phyloP scores from a whole-genome alignment of 2,797 vertebrate species.

The Pseudocheirus occidentalis region DNA sequence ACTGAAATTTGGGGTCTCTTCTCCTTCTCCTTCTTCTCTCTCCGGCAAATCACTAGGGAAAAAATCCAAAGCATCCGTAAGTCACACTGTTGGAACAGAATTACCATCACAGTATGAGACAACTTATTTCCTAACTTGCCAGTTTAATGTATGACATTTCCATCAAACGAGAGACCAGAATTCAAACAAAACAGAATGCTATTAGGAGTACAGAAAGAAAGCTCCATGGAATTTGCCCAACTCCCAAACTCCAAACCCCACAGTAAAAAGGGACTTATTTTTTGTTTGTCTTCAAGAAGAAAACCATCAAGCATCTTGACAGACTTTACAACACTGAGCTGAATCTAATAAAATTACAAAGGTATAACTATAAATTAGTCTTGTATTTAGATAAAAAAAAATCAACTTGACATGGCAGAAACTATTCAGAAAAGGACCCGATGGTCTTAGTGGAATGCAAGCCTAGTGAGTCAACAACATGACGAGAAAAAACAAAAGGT shows the following conservation, averaged over 20 bases:
- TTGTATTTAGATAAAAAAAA: background rate
- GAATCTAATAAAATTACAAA: background rate
- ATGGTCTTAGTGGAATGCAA: background rate
- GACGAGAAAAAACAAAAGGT: background rate
- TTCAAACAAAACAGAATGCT: background rate
- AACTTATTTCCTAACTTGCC: background rate
- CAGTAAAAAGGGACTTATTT: background rate
- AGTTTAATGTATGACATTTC: background rate
- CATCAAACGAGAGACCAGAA: background rate
- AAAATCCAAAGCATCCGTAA: background rate
- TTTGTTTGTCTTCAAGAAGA: background rate
- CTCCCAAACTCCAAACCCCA: no score
- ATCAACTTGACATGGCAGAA: background rate
- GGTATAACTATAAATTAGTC: background rate
- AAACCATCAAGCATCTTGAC: background rate
- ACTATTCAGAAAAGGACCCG: background rate
- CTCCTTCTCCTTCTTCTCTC: slow-evolving; percentile 96
- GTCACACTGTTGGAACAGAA: background rate
- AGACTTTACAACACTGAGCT: background rate
- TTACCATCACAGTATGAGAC: background rate
- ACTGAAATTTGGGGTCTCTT: slow-evolving; percentile 96
- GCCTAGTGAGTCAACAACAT: background rate
- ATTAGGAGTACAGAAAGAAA: background rate
- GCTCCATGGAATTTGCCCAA: background rate
- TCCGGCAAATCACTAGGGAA: slow-evolving; percentile 88